Percentiles rank a stretch among this genome's conserved stretches.
Conservation (phyloP, 2,888 invertebrate genomes). For the Actias luna region DNA sequence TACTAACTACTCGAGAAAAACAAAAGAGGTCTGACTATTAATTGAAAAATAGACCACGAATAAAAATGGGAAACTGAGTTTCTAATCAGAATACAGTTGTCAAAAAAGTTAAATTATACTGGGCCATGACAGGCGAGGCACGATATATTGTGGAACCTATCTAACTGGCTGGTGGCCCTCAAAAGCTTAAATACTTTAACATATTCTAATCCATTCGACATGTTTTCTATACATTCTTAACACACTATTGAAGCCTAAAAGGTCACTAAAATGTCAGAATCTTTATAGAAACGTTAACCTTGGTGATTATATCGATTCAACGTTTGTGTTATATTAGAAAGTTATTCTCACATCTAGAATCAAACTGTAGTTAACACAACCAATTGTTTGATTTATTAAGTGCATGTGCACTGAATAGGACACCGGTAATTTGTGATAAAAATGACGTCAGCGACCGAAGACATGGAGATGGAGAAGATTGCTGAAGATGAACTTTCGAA, state of each 20-base stretch:
- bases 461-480: conserved; percentile 88
- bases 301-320: conserved; percentile 19
- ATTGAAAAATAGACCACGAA: too few relatives aligned
- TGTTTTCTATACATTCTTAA: not conserved
- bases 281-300: conserved; percentile 12
- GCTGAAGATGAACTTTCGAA: conserved; percentile 90
- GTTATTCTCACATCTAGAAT: not conserved
- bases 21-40: too few relatives aligned
- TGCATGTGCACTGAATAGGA: not conserved
- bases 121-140: too few relatives aligned
- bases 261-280: conserved; percentile 8
- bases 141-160: too few relatives aligned
- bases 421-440: conserved; percentile 19
- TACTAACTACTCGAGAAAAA: too few relatives aligned
- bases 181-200: not conserved
- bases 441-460: conserved; percentile 75
- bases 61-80: too few relatives aligned
- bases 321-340: not conserved
- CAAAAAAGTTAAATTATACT: too few relatives aligned
- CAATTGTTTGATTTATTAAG: not conserved
- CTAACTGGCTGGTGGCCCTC: too few relatives aligned
- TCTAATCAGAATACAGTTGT: too few relatives aligned
- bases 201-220: not conserved
- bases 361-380: not conserved
- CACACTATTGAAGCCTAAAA: not conserved